phyloP scores from a whole-genome alignment of 2,888 invertebrate genomes.

The Auanema freiburgensis region DNA sequence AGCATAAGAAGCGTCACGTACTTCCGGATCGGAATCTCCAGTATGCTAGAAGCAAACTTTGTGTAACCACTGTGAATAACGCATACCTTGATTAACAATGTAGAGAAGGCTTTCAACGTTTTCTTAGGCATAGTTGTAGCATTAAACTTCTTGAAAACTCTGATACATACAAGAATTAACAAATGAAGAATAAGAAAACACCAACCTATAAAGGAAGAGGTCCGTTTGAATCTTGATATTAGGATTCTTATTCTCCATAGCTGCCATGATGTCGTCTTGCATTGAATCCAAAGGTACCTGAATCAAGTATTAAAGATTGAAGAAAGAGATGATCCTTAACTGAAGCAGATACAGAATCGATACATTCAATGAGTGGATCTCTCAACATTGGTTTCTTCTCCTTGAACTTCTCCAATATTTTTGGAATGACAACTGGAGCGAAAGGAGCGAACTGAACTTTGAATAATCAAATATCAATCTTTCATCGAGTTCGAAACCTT shows the following conservation, averaged over 20 bases:
- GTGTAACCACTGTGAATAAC: not conserved
- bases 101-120: conserved; percentile 66
- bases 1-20: conserved; percentile 87
- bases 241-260: conserved; percentile 73
- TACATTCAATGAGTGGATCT: conserved; percentile 81
- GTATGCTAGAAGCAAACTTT: conserved; percentile 39
- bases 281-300: conserved; percentile 69
- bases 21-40: conserved; percentile 77
- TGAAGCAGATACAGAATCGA: conserved; percentile 74
- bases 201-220: conserved; percentile 47
- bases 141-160: conserved; percentile 34
- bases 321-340: conserved; percentile 11
- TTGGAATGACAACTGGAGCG: conserved; percentile 63
- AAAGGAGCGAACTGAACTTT: conserved; percentile 23
- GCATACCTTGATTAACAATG: conserved; percentile 50
- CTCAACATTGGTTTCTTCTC: conserved; percentile 94
- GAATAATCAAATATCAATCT: not conserved
- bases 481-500: conserved; percentile 71
- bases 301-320: not conserved
- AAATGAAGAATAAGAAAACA: not conserved
- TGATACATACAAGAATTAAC: not conserved
- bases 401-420: conserved; percentile 90
- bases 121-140: conserved; percentile 67
- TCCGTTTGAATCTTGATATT: conserved; percentile 66
- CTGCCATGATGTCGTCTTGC: conserved; percentile 80